These are phyloP conservation scores for Drosophila pachea DNA, from an alignment of 1,140 invertebrate species.

Conservation along the genomic window DNA sequence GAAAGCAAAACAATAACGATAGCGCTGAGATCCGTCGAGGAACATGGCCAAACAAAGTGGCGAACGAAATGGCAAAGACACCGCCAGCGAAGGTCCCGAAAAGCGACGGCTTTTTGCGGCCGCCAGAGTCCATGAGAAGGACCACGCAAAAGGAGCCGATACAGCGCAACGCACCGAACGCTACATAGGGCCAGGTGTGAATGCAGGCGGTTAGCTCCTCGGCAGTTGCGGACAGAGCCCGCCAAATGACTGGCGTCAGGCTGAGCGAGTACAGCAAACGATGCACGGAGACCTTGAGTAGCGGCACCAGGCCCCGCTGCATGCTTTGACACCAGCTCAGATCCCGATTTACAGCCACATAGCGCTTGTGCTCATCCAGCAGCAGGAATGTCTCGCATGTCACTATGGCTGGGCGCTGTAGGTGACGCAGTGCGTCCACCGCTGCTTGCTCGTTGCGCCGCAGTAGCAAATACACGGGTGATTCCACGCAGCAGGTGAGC, in stretches of 20 bases:
- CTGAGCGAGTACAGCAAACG: conserved; percentile 49
- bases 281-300: conserved; percentile 52
- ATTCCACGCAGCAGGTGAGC: conserved; percentile 56
- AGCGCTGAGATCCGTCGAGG: conserved; percentile 45
- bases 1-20: conserved; percentile 50
- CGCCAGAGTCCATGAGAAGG: conserved; percentile 55
- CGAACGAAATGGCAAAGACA: conserved; percentile 55
- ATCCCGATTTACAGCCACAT: conserved; percentile 53
- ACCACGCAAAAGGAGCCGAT: conserved; percentile 46
- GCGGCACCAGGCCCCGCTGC: conserved; percentile 35
- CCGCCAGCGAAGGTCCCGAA: conserved; percentile 56
- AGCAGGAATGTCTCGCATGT: conserved; percentile 66
- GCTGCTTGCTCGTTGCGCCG: conserved; percentile 55
- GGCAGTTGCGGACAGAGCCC: conserved; percentile 38
- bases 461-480: conserved; percentile 57
- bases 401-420: conserved; percentile 64
- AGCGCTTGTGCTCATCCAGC: conserved; percentile 69
- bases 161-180: conserved; percentile 54
- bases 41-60: conserved; percentile 31
- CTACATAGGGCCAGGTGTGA: conserved; percentile 58
- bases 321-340: conserved; percentile 23
- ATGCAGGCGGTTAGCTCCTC: conserved; percentile 26
- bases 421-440: conserved; percentile 51
- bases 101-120: conserved; percentile 61
- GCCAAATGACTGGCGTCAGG: conserved; percentile 50